phyloP scores from a whole-genome alignment of 2,113 vertebrate species.

The Myiopsitta monachus region DNA sequence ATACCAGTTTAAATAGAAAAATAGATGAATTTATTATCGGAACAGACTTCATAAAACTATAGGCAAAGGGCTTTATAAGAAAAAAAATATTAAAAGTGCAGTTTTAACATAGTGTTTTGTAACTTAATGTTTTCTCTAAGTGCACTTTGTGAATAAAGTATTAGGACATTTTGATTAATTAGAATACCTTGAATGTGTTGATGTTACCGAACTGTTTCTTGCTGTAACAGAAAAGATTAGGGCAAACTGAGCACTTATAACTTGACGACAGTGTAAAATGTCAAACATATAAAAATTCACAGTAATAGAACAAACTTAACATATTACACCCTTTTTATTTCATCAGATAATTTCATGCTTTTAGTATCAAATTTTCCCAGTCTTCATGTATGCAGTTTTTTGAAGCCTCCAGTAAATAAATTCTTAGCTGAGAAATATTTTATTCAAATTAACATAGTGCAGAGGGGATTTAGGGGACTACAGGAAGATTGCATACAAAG shows the following conservation, averaged over 20 bases:
- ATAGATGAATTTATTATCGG: conserved; percentile 31
- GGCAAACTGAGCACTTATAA: neutral
- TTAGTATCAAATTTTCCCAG: conserved; percentile 23
- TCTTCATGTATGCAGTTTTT: conserved; percentile 1
- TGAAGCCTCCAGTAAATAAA: neutral
- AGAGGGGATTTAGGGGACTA: neutral
- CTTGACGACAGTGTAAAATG: neutral
- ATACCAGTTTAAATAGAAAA: neutral
- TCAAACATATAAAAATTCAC: neutral
- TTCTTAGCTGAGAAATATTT: neutral
- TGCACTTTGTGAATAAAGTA: conserved; percentile 29
- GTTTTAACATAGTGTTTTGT: conserved; percentile 26
- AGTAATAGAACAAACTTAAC: neutral
- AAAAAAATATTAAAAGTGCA: neutral
- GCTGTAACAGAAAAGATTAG: neutral
- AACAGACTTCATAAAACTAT: conserved; percentile 2
- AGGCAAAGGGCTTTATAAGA: neutral
- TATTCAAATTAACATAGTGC: neutral
- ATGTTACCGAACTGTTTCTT: neutral
- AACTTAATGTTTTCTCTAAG: conserved; percentile 32
- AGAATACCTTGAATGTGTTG: neutral
- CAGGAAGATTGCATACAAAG: neutral
- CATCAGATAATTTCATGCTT: neutral
- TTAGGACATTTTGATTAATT: conserved; percentile 18
- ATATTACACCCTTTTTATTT: neutral